Evolutionary conservation across 1,140 invertebrate species (phyloP).

Genomic region (Drosophila nigromelanica): DNA sequence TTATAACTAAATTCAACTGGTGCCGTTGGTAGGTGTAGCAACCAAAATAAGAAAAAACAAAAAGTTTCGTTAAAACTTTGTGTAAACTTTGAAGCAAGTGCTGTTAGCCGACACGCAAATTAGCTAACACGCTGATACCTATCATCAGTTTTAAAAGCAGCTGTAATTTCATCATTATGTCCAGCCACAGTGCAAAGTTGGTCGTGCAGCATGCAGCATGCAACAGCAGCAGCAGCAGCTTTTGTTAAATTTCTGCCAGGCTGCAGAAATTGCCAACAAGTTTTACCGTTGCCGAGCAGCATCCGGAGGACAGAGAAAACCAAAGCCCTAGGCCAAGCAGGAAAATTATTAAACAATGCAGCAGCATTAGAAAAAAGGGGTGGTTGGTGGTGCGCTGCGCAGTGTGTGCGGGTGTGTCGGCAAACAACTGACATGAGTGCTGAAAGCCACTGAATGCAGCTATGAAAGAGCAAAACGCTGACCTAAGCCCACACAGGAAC

Average conservation of each 20-base stretch:
- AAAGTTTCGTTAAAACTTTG: conserved; percentile 16
- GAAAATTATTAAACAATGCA: conserved; percentile 77
- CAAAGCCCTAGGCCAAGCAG: conserved; percentile 45
- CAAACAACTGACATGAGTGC: conserved; percentile 37
- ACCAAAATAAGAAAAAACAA: background rate
- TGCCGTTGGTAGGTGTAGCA: background rate
- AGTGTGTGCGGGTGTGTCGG: background rate
- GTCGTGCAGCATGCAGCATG: background rate
- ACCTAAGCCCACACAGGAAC: conserved; percentile 53
- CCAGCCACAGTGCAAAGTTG: conserved; percentile 19
- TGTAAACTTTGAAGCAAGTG: conserved; percentile 17
- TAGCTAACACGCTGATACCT: conserved; percentile 31
- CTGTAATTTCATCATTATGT: conserved; percentile 52
- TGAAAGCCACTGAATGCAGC: conserved; percentile 61
- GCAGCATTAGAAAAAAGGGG: conserved; percentile 1
- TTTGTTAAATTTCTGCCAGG: conserved; percentile 29
- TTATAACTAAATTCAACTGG: conserved; percentile 5
- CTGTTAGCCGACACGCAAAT: conserved; percentile 33
- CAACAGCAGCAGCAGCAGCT: conserved; percentile 12
- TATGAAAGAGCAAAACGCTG: conserved; percentile 67
- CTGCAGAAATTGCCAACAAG: conserved; percentile 25
- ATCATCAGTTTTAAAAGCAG: conserved; percentile 32
- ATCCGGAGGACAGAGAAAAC: conserved; percentile 13
- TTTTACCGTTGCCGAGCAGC: conserved; percentile 24
- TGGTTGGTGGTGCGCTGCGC: too few species aligned